Evolutionary conservation across 2,797 vertebrate genomes (phyloP).

Genomic region (Sphenodon punctatus): DNA sequence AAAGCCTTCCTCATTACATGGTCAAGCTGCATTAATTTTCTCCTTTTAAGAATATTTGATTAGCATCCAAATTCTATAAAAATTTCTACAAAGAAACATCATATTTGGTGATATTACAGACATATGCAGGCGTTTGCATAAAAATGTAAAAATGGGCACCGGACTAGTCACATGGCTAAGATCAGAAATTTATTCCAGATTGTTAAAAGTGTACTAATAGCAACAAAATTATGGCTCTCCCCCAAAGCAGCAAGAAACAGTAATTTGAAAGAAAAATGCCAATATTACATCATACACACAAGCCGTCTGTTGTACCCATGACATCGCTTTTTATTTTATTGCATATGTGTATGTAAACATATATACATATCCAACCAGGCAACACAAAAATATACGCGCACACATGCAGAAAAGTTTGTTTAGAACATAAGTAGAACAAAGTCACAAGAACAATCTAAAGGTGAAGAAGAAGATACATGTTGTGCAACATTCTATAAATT

Average conservation of each 20-base stretch:
- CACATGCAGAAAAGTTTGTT: constrained; percentile 36
- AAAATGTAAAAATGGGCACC: constrained; percentile 62
- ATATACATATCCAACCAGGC: constrained; percentile 41
- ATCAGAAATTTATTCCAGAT: constrained; percentile 65
- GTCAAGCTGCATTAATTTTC: constrained; percentile 59
- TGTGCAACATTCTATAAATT: constrained; percentile 63
- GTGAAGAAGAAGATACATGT: constrained; percentile 63
- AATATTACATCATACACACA: constrained; percentile 57
- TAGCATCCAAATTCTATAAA: constrained; percentile 62
- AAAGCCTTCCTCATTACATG: constrained; percentile 58
- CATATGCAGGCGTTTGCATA: constrained; percentile 69
- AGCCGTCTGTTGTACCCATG: constrained; percentile 66
- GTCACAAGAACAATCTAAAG: constrained; percentile 53
- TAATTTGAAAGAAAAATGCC: constrained; percentile 66
- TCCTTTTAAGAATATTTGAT: constrained; percentile 67
- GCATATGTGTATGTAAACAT: constrained; percentile 56
- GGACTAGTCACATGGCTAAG: constrained; percentile 55
- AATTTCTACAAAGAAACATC: constrained; percentile 58
- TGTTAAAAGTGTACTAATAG: constrained; percentile 54
- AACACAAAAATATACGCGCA: neutral
- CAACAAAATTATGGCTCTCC: constrained; percentile 61
- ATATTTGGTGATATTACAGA: constrained; percentile 65
- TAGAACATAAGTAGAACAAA: constrained; percentile 42
- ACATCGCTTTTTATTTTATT: constrained; percentile 57
- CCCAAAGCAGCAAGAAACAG: constrained; percentile 60